Percentiles rank a stretch among this genome's conserved stretches.
phyloP scores from a whole-genome alignment of 1,140 invertebrate species.

The Samia ricini region DNA sequence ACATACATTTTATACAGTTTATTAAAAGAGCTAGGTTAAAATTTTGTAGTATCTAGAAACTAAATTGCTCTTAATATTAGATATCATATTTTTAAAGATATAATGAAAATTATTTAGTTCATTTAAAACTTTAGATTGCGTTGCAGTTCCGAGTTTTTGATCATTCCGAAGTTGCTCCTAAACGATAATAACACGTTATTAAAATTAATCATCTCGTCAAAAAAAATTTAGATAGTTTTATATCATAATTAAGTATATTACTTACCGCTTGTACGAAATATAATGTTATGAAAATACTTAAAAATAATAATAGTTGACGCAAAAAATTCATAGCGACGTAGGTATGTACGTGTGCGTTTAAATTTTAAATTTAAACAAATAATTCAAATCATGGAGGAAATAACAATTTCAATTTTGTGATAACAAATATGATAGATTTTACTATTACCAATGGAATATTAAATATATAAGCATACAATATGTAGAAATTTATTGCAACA shows the following conservation, averaged over 20 bases:
- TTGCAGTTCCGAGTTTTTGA: conserved; percentile 7
- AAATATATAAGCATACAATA: no score
- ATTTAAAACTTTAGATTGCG: background rate
- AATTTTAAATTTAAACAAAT: background rate
- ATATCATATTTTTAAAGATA: background rate
- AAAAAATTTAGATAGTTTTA: background rate
- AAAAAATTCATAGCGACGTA: conserved; percentile 7
- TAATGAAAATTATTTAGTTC: conserved; percentile 14
- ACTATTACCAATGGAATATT: no score
- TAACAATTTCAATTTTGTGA: background rate
- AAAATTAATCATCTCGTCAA: background rate
- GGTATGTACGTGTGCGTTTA: background rate
- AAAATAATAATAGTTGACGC: conserved; percentile 7
- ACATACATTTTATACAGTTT: no score
- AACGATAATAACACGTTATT: conserved; percentile 7
- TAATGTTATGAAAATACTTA: conserved; percentile 18
- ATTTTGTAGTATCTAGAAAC: background rate
- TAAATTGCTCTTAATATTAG: background rate
- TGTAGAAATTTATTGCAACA: background rate
- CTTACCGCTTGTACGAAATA: conserved; percentile 31
- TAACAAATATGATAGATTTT: background rate
- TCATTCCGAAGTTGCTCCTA: conserved; percentile 20
- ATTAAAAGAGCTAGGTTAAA: background rate
- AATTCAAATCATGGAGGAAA: background rate
- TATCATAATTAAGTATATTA: conserved; percentile 10